Conservation (phyloP, 2,797 vertebrate genomes). For the Acanthopagrus latus region DNA sequence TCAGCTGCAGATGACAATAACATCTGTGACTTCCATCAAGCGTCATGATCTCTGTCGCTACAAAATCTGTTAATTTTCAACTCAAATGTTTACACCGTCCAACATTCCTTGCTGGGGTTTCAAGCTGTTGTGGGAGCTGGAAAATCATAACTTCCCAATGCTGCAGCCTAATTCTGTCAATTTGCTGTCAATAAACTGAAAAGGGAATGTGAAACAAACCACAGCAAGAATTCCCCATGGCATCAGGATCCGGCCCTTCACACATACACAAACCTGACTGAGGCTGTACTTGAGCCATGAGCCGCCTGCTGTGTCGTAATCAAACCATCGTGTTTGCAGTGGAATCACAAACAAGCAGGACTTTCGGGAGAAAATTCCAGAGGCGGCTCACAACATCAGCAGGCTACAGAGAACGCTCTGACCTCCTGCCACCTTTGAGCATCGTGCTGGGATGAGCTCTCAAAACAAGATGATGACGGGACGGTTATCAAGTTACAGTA, state of each 20-base stretch:
- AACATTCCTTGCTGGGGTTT: conserved; percentile 41
- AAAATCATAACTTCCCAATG: conserved; percentile 1
- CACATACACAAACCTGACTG: background rate
- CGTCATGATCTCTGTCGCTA: conserved; percentile 5
- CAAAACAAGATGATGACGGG: conserved; percentile 40
- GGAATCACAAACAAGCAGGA: conserved; percentile 5
- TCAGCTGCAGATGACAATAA: conserved; percentile 51
- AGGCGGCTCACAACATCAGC: conserved; percentile 17
- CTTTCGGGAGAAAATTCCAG: conserved; percentile 26
- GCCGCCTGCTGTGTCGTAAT: conserved; percentile 35
- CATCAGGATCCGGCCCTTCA: background rate
- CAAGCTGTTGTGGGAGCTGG: conserved; percentile 25
- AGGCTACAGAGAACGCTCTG: conserved; percentile 24
- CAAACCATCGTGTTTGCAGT: conserved; percentile 33
- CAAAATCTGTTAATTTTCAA: conserved; percentile 30
- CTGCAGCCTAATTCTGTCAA: conserved; percentile 19
- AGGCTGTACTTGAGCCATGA: conserved; percentile 2
- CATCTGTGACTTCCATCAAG: conserved; percentile 32
- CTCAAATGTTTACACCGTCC: conserved; percentile 15
- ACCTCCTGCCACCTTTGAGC: conserved; percentile 21
- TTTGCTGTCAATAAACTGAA: conserved; percentile 11
- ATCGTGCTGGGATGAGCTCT: conserved; percentile 28
- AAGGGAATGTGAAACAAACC: conserved; percentile 4
- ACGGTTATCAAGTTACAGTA: background rate
- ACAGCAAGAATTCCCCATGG: background rate